A percentile compares a stretch with the other conserved stretches of the same genome.
These are phyloP conservation scores for Entomyzon cyanotis DNA, from an alignment of 2,113 vertebrate species.

Conservation along the genomic window DNA sequence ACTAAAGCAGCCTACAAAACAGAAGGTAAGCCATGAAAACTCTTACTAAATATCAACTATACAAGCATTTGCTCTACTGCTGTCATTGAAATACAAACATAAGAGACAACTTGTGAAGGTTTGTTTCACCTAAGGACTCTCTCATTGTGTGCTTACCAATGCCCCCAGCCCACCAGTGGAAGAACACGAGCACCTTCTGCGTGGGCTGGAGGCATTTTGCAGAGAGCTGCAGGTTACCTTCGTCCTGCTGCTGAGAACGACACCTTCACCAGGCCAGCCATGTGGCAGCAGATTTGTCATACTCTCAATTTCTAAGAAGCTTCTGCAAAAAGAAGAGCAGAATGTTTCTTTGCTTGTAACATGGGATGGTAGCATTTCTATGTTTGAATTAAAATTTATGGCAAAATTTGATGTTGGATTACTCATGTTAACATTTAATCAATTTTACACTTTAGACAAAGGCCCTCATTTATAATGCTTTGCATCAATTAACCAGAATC, in stretches of 20 bases:
- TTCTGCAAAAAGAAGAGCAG: not conserved
- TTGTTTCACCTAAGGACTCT: not conserved
- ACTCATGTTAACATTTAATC: not conserved
- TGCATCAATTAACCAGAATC: not conserved
- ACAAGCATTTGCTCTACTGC: not conserved
- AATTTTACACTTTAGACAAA: not conserved
- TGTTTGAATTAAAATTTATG: not conserved
- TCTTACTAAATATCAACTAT: not conserved
- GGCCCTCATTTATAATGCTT: not conserved
- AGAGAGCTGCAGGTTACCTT: not conserved
- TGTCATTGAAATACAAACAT: not conserved
- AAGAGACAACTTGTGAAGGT: not conserved
- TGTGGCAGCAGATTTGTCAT: not conserved
- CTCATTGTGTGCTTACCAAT: fast-evolving
- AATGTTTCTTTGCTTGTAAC: not conserved
- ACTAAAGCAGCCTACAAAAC: slow-evolving; percentile 29
- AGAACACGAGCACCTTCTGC: fast-evolving
- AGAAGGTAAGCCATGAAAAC: not conserved
- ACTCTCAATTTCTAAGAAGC: not conserved
- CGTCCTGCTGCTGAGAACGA: fast-evolving
- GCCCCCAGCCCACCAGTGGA: not conserved
- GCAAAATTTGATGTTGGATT: not conserved
- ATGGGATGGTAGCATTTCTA: not conserved
- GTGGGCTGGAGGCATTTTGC: not conserved
- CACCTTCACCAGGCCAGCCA: not conserved